Evolutionary conservation across 2,888 invertebrate genomes (phyloP), one percentile per base, ranked within the genome.

Genomic region (Heliconius charithonia): DNA sequence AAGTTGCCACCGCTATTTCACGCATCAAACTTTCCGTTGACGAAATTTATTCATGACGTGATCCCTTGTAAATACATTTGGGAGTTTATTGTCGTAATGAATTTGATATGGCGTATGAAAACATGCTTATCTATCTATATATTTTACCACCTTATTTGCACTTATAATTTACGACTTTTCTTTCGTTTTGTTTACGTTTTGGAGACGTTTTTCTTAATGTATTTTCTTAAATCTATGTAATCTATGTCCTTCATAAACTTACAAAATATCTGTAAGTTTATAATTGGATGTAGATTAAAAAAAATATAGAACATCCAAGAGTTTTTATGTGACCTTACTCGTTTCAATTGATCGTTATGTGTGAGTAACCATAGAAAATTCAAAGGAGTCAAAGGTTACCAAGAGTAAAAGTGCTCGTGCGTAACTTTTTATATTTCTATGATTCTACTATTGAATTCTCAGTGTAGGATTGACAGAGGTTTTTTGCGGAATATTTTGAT

Each of bases 61-160:
- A 93, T 93, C 94, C 93, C 93, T 92, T 92, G 92, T 94, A 93
- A 93, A 94, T 94, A 93, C 92, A 93, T 93, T 93, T 90, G 92
- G 92, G 93, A 91, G 89, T 94, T 93, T 93, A 93, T 92, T 93
- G 93, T 94, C 89, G 91, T 94, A 94, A 94, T 94, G 93, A 94
- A 94, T 93, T 93, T 93, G 92, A 94, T 93, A 93, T 90, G 90
- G 92, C 88, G 92, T 92, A 92, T 91, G 90, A 91, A 91, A 92
- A 89, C 88, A 86, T 84, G 86, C 89, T 91, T 91, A 91, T 89
- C 89, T 88, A 91, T 89, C 89, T 88, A 85, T 81, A 78, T 76
- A 79, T 79, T 80, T 79, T 72, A 75, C 59, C 70, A 77, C 78
- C 75, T 81, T 62, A 67, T 77, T 81, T 79, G 69, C 75, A 79